phyloP scores from a whole-genome alignment of 2,888 invertebrate genomes.

The Drosophila quasianomalipes region DNA sequence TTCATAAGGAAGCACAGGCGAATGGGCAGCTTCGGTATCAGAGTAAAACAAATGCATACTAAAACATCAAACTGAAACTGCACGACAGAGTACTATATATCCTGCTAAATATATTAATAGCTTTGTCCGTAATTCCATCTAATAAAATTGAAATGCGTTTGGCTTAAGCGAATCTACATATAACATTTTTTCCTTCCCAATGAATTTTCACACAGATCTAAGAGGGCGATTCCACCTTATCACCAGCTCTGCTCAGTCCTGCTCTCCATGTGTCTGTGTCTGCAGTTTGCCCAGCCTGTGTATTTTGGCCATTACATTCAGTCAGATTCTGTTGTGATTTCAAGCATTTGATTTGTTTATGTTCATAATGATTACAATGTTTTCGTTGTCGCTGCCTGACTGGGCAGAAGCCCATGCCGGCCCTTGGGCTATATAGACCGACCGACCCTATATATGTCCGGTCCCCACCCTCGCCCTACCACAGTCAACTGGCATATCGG shows the following conservation, averaged over 20 bases:
- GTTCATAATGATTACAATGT: slow-evolving; percentile 80
- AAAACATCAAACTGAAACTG: neutral
- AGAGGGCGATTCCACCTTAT: neutral
- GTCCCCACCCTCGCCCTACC: neutral
- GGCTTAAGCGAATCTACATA: neutral
- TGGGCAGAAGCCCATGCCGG: slow-evolving; percentile 8
- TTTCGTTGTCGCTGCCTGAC: slow-evolving; percentile 36
- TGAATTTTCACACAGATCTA: neutral
- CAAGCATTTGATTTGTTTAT: slow-evolving; percentile 73
- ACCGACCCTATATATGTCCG: neutral
- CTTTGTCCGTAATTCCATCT: neutral
- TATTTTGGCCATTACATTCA: slow-evolving; percentile 22
- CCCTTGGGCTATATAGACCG: slow-evolving; percentile 25
- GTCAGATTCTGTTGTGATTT: slow-evolving; percentile 30
- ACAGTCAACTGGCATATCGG: slow-evolving; percentile 49
- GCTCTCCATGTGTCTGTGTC: neutral
- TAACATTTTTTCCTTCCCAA: neutral
- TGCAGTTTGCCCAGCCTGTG: neutral
- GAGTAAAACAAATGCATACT: no score
- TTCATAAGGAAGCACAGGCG: no score
- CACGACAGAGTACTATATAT: no score
- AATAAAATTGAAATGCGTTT: neutral
- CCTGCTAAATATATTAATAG: neutral
- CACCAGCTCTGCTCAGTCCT: neutral
- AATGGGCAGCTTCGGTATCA: no score